Percentiles rank a stretch among this genome's conserved stretches.
Evolutionary conservation across 2,113 vertebrate genomes (phyloP).

Genomic region (Alethe diademata): DNA sequence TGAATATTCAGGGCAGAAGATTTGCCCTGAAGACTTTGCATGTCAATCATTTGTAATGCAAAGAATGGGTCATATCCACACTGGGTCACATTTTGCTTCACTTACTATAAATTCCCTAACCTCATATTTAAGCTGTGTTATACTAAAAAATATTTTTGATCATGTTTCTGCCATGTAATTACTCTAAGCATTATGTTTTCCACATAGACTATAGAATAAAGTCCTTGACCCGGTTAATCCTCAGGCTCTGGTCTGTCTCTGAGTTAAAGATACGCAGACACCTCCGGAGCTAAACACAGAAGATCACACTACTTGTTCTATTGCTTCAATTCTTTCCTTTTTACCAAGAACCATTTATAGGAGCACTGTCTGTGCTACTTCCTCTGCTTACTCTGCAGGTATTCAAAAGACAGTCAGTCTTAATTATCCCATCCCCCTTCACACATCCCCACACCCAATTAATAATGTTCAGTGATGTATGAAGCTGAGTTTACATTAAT

Average conservation of each 20-base stretch:
- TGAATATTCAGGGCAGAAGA: constrained; percentile 20
- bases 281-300: neutral
- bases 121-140: neutral
- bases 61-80: neutral
- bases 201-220: neutral
- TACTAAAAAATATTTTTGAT: constrained; percentile 1
- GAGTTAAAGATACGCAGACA: neutral
- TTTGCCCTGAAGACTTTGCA: neutral
- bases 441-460: constrained; percentile 59
- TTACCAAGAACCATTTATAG: neutral
- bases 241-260: constrained; percentile 6
- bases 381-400: constrained; percentile 49
- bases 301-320: neutral
- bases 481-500: constrained; percentile 56
- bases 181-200: constrained; percentile 5
- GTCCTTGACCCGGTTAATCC: neutral
- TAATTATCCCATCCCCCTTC: constrained; percentile 57
- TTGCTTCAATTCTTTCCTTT: constrained; percentile 3
- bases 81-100: neutral
- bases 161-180: neutral
- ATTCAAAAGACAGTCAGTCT: constrained; percentile 45
- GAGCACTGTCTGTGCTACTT: constrained; percentile 33
- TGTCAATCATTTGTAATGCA: constrained; percentile 10
- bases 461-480: constrained; percentile 65
- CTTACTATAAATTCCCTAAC: neutral